Conservation (phyloP, 2,888 invertebrate genomes). For the Peribatodes rhomboidaria region DNA sequence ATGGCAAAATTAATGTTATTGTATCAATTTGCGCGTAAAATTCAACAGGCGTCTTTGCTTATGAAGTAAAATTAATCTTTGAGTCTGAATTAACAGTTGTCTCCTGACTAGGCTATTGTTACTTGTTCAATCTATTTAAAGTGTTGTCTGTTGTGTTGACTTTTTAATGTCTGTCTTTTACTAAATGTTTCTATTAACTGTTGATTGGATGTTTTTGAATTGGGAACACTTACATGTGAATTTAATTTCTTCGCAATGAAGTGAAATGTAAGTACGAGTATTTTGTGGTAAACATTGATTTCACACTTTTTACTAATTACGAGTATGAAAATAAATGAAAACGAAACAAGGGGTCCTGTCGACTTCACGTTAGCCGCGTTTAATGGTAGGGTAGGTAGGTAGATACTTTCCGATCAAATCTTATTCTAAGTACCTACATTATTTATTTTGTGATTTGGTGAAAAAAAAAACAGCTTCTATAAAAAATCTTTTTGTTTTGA, state of each 20-base stretch:
- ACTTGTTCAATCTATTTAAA: constrained; percentile 51
- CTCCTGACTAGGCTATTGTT: constrained; percentile 66
- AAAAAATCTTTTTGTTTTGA: too few relatives aligned
- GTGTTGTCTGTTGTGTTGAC: constrained; percentile 64
- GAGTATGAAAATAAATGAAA: too few relatives aligned
- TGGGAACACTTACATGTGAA: constrained; percentile 31
- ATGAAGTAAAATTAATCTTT: constrained; percentile 58
- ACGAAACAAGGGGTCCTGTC: too few relatives aligned
- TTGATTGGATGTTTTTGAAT: constrained; percentile 48
- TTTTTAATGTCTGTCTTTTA: constrained; percentile 44
- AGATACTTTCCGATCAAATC: too few relatives aligned
- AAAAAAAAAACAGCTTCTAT: too few relatives aligned
- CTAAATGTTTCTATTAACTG: constrained; percentile 57
- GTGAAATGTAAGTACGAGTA: constrained; percentile 60
- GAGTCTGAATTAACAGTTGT: constrained; percentile 63
- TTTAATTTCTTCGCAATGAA: constrained; percentile 43
- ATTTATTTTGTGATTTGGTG: too few relatives aligned
- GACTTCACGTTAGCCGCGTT: too few relatives aligned
- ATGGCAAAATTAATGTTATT: constrained; percentile 48
- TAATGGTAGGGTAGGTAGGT: too few relatives aligned
- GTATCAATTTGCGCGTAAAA: constrained; percentile 63
- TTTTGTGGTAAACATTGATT: not conserved
- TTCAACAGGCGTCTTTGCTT: constrained; percentile 76
- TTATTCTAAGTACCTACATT: too few relatives aligned
- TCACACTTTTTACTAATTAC: not conserved